Base-by-base conservation (phyloP, 2,113 vertebrate genomes). In the Hepsetus odoe region DNA sequence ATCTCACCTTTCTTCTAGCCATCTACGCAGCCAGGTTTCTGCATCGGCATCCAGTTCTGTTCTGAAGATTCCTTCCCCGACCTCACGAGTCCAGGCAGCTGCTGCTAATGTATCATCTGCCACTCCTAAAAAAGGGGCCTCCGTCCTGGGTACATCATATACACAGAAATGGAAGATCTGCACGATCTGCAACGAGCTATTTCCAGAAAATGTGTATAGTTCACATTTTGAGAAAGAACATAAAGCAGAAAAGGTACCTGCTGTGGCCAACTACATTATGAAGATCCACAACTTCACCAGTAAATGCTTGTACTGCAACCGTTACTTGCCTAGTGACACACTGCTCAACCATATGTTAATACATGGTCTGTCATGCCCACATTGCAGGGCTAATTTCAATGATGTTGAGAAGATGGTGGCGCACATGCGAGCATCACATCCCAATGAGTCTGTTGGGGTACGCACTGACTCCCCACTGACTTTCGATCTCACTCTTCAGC, bases 91-190 rank as follows among this genome's bases (percentile, higher is more conserved):
- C 7, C 95, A 96, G 84, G 93, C 95, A 0, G 78, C 95, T 0
- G 92, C 94, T 73, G 90, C 93, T 2, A 91, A 88, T 0, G 91
- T 94, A 6, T 90, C 92, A 32, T 90, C 93, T 0, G 90, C 91
- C 38, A 84, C 90, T 0, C 85, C 90, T 40, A 93, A 92, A 68
- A 92, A 93, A 74, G 90, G 88, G 33, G 85, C 92, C 13, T 89
- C 93, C 0, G 86, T 90, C 30, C 91, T 93, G 5, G 95, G 97
- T 69, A 96, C 95, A 0, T 98, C 96, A 0, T 97, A 96, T 83
- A 98, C 98, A 0, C 97, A 99, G 82, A 99, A 99, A 88, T 99
- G 98, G 98, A 98, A 99, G 88, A 99, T 98, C 83, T 99, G 98
- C 90, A 98, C 98, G 1, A 99, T 99, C 91, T 99, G 97, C 88